These are phyloP conservation scores for Masnerella sp. DNA, from an alignment of 2,888 invertebrate genomes.

Conservation along the genomic window DNA sequence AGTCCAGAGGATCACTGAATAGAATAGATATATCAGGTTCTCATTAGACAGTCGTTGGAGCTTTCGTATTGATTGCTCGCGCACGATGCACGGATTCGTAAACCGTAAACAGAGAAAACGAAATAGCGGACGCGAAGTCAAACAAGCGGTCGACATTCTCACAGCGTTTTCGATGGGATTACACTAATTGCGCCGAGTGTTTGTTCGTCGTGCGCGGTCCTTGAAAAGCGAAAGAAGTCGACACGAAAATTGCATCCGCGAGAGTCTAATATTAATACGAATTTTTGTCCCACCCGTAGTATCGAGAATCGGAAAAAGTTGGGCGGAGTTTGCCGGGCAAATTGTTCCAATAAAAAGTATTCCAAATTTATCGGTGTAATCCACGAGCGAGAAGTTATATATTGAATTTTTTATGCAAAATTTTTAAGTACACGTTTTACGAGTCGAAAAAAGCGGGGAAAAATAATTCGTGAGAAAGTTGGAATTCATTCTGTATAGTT, in stretches of 20 bases:
- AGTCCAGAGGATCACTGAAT: too few relatives aligned
- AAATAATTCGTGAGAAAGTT: too few relatives aligned
- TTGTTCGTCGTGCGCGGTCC: slow-evolving; percentile 26
- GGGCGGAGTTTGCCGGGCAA: neutral
- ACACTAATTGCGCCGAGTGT: slow-evolving; percentile 46
- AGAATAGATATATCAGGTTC: slow-evolving; percentile 20
- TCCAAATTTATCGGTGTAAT: neutral
- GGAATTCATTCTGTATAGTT: too few relatives aligned
- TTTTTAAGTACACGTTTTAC: too few relatives aligned
- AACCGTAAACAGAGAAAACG: slow-evolving; percentile 24
- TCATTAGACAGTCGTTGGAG: slow-evolving; percentile 15
- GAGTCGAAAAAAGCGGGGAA: too few relatives aligned
- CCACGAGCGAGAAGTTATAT: slow-evolving; percentile 2
- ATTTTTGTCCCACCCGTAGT: neutral
- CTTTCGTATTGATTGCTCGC: neutral
- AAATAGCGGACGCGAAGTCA: slow-evolving; percentile 37
- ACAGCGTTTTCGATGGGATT: slow-evolving; percentile 45
- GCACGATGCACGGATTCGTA: slow-evolving; percentile 19
- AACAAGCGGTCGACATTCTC: slow-evolving; percentile 50
- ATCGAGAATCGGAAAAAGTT: neutral
- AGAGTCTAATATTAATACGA: neutral
- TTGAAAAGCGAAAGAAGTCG: slow-evolving; percentile 20
- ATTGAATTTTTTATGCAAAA: neutral
- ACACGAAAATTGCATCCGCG: slow-evolving; percentile 40
- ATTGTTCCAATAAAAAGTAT: slow-evolving; percentile 3